These are phyloP conservation scores for Drosophila nebulosa DNA, from an alignment of 1,140 invertebrate genomes.

Conservation along the genomic window DNA sequence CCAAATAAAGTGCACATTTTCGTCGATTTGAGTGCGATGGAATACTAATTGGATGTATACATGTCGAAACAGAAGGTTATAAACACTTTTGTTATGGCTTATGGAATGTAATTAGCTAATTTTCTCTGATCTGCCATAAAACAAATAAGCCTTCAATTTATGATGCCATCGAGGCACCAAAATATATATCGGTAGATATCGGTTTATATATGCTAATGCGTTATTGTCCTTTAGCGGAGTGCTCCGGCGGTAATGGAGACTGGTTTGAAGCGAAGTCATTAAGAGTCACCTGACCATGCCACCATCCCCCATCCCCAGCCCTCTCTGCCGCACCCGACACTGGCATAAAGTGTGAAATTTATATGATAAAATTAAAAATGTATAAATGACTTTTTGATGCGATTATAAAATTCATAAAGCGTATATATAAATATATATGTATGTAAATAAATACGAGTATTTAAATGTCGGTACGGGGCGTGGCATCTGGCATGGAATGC, in stretches of 20 bases:
- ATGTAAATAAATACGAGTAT: neutral
- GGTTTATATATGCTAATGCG: conserved; percentile 28
- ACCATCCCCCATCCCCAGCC: neutral
- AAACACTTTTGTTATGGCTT: conserved; percentile 36
- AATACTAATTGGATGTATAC: neutral
- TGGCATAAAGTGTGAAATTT: conserved; percentile 55
- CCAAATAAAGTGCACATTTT: conserved; percentile 6
- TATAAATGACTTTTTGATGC: conserved; percentile 42
- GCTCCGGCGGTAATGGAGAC: conserved; percentile 21
- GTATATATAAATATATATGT: conserved; percentile 1
- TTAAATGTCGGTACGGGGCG: conserved; percentile 27
- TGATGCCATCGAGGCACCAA: conserved; percentile 43
- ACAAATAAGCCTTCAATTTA: conserved; percentile 47
- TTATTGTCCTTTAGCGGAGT: conserved; percentile 52
- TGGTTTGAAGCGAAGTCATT: conserved; percentile 47
- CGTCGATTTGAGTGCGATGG: neutral
- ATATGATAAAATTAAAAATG: conserved; percentile 51
- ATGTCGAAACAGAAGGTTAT: neutral
- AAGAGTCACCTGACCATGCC: conserved; percentile 37
- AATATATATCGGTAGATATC: conserved; percentile 10
- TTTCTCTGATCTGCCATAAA: conserved; percentile 24
- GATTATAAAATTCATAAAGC: conserved; percentile 46
- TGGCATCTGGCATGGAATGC: conserved; percentile 23
- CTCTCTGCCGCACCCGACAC: conserved; percentile 1
- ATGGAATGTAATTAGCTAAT: conserved; percentile 59